phyloP scores from a whole-genome alignment of 2,113 vertebrate species.

The Nipponia nippon region DNA sequence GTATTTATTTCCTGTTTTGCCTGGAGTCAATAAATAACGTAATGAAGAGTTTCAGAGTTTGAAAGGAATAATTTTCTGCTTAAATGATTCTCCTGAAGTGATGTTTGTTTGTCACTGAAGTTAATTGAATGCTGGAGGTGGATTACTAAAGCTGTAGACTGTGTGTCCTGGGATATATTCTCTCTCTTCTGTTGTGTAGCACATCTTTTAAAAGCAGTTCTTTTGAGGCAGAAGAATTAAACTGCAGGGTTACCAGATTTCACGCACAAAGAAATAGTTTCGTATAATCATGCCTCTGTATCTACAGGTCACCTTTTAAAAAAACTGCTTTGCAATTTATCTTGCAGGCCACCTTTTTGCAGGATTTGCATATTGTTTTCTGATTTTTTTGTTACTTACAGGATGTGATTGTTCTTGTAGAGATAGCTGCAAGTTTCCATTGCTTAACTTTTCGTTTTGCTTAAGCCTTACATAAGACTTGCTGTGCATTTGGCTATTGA shows the following conservation, averaged over 20 bases:
- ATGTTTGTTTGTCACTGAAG: conserved; percentile 45
- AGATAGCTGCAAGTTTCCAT: not conserved
- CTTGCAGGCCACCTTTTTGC: not conserved
- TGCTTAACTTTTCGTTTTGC: not conserved
- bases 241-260: not conserved
- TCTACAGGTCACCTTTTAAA: not conserved
- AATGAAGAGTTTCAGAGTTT: conserved; percentile 45
- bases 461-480: not conserved
- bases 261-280: not conserved
- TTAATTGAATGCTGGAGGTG: conserved; percentile 56
- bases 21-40: conserved; percentile 51
- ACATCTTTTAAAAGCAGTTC: not conserved
- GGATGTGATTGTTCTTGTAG: not conserved
- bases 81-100: conserved; percentile 54
- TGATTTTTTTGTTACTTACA: not conserved
- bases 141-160: conserved; percentile 9
- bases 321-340: not conserved
- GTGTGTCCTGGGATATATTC: not conserved
- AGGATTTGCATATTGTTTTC: not conserved
- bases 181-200: not conserved
- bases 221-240: not conserved
- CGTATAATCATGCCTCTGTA: not conserved
- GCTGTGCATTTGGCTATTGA: not conserved
- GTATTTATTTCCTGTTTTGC: conserved; percentile 55
- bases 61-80: conserved; percentile 66